Conservation (phyloP, 2,888 invertebrate genomes). For the Cenopis cana region DNA sequence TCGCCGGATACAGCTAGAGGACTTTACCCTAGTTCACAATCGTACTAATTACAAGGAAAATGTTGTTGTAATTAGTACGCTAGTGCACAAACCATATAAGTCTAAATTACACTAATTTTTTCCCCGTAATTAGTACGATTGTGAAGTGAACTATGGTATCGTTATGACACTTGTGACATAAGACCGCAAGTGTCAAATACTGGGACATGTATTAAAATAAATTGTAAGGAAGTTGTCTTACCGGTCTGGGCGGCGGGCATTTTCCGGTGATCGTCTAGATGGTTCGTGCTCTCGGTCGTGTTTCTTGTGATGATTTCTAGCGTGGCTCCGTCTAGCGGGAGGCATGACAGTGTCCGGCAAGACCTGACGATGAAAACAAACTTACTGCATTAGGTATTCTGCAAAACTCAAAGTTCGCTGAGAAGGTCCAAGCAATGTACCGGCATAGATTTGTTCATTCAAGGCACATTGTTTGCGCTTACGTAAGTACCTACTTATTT, state of each 20-base stretch:
- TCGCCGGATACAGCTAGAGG: no score
- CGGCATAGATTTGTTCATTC: background rate
- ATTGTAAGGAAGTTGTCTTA: constrained; percentile 48
- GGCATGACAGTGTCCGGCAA: constrained; percentile 82
- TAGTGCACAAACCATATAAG: no score
- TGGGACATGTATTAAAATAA: no score
- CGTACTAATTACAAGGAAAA: no score
- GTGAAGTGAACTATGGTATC: no score
- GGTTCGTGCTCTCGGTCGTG: constrained; percentile 75
- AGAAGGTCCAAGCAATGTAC: background rate
- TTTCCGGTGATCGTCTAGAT: constrained; percentile 75
- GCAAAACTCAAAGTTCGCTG: background rate
- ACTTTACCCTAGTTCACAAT: no score
- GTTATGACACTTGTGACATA: no score
- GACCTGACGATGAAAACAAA: constrained; percentile 59
- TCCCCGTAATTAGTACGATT: no score
- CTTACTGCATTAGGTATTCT: background rate
- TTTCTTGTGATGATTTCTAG: constrained; percentile 77
- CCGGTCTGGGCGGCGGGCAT: constrained; percentile 77
- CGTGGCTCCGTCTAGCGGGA: constrained; percentile 77
- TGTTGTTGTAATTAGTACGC: no score
- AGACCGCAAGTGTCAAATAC: no score
- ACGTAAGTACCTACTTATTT: background rate
- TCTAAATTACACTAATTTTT: no score
- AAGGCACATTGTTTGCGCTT: background rate